Conservation (phyloP, 2,113 vertebrate genomes). For the Agapornis roseicollis region DNA sequence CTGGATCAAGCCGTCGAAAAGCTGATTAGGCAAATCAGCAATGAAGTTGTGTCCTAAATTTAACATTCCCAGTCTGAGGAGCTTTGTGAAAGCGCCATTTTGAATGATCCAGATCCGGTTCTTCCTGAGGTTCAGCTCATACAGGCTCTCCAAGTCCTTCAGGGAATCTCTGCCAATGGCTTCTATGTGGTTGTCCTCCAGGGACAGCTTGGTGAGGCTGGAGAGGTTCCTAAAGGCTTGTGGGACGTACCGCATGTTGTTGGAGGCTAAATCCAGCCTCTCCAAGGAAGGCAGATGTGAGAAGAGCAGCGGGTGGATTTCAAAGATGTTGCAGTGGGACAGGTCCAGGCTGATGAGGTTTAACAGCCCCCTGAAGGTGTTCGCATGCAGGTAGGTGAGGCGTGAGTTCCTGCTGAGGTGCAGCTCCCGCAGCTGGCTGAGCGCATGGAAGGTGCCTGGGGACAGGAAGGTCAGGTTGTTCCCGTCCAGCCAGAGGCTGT, state of each 20-base stretch:
- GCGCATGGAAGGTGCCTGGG: conserved; percentile 55
- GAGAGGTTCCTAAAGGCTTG: conserved; percentile 65
- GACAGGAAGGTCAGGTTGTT: conserved; percentile 70
- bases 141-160: conserved; percentile 42
- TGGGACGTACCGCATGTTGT: conserved; percentile 61
- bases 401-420: conserved; percentile 61
- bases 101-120: conserved; percentile 71
- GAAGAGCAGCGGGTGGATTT: conserved; percentile 69
- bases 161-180: conserved; percentile 67
- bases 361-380: conserved; percentile 63
- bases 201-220: conserved; percentile 38
- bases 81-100: conserved; percentile 51
- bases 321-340: conserved; percentile 66
- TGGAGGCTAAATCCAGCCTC: conserved; percentile 53
- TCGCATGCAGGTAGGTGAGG: conserved; percentile 60
- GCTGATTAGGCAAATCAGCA: conserved; percentile 69
- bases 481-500: conserved; percentile 61
- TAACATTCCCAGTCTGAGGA: conserved; percentile 53
- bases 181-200: conserved; percentile 68
- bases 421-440: conserved; percentile 54
- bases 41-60: conserved; percentile 72
- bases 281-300: conserved; percentile 58
- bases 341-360: conserved; percentile 66
- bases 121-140: conserved; percentile 61
- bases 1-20: conserved; percentile 62